Conservation (phyloP, 2,797 vertebrate genomes). For the Leuciscus waleckii region DNA sequence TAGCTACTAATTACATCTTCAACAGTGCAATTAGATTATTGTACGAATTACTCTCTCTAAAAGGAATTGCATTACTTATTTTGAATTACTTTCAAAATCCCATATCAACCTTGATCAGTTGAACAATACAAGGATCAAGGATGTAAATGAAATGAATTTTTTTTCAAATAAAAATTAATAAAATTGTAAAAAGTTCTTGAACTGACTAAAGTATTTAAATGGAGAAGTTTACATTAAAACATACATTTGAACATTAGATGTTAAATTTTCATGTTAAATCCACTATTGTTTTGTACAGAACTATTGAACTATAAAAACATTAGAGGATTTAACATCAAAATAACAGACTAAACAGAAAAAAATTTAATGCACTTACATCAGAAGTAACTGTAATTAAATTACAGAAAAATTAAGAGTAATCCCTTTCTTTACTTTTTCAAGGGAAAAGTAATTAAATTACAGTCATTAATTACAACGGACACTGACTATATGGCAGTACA, state of each 20-base stretch:
- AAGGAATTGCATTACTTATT: too few species aligned
- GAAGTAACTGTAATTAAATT: too few species aligned
- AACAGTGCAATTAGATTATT: neutral
- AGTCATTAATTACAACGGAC: too few species aligned
- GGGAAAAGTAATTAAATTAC: too few species aligned
- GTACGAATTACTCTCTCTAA: too few species aligned
- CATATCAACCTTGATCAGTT: too few species aligned
- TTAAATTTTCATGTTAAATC: neutral
- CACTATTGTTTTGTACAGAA: neutral
- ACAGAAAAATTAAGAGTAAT: too few species aligned
- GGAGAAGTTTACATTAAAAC: neutral
- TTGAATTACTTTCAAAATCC: too few species aligned
- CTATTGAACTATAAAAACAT: neutral
- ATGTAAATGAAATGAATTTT: neutral
- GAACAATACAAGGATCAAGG: neutral
- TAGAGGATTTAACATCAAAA: too few species aligned
- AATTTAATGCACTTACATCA: too few species aligned
- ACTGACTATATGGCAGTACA: neutral
- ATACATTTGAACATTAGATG: neutral
- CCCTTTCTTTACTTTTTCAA: too few species aligned
- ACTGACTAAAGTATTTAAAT: neutral
- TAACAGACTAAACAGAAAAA: too few species aligned
- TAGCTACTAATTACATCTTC: neutral
- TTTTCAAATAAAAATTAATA: neutral
- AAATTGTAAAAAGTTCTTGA: neutral